These are phyloP conservation scores for Xylota segnis DNA, from an alignment of 2,888 invertebrate genomes.

Conservation along the genomic window DNA sequence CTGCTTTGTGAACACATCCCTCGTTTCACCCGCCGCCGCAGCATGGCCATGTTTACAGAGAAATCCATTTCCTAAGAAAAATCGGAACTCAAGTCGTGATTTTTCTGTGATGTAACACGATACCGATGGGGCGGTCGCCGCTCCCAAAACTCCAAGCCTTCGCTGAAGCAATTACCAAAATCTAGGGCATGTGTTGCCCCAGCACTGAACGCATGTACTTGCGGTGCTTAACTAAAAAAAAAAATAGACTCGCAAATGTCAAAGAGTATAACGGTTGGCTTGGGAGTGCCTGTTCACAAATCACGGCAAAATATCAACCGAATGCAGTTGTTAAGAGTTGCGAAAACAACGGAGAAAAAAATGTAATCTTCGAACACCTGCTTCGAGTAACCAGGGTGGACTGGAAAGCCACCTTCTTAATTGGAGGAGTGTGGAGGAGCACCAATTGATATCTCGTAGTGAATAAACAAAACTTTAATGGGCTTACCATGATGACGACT, in stretches of 20 bases:
- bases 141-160: slow-evolving; percentile 50
- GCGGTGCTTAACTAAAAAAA: slow-evolving; percentile 1
- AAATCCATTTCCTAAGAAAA: slow-evolving; percentile 45
- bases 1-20: slow-evolving; percentile 3
- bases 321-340: slow-evolving; percentile 14
- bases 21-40: neutral
- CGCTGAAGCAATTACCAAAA: slow-evolving; percentile 64
- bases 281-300: slow-evolving; percentile 62
- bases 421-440: slow-evolving; percentile 44
- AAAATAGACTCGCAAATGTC: slow-evolving; percentile 57
- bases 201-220: slow-evolving; percentile 57
- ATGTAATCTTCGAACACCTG: slow-evolving; percentile 66
- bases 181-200: slow-evolving; percentile 70
- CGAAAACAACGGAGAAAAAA: slow-evolving; percentile 20
- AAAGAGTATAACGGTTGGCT: slow-evolving; percentile 58
- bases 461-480: slow-evolving; percentile 65
- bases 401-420: slow-evolving; percentile 47
- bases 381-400: slow-evolving; percentile 11
- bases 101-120: slow-evolving; percentile 48
- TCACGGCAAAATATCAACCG: slow-evolving; percentile 44
- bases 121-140: slow-evolving; percentile 28
- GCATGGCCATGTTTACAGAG: slow-evolving; percentile 43
- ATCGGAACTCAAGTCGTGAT: slow-evolving; percentile 57
- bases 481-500: slow-evolving; percentile 33
- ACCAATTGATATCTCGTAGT: slow-evolving; percentile 54